Evolutionary conservation across 2,797 vertebrate species (phyloP), one percentile per base, ranked within the genome.

Genomic region (Graptemys geographica): DNA sequence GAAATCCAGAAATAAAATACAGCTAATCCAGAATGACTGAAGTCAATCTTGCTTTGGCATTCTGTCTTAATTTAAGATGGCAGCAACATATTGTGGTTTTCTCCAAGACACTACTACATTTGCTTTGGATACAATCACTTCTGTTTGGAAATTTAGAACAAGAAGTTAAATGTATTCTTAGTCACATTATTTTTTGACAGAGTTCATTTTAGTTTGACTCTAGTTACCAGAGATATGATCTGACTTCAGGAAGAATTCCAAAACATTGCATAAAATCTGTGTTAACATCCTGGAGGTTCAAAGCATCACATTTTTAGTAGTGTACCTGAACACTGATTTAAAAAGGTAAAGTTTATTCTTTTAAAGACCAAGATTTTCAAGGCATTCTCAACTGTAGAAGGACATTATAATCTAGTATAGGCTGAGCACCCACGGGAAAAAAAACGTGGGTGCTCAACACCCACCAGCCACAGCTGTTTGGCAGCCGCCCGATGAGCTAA

Each of bases 81-180:
- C 80, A 96, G 96, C 74, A 47, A 78, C 15, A 89, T 49, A 72
- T 0, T 94, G 94, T 0, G 55, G 92, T 47, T 78, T 95, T 96
- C 96, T 94, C 87, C 86, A n/a, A 92, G 93, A 84, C 90, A 0
- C 0, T 92, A 94, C 83, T 85, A 90, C 89, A 95, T 97, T 96
- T 97, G 95, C 84, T 93, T 92, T 96, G 89, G 87, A 94, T 92
- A 92, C 79, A 93, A 96, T 88, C 28, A 1, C 90, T 16, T 86
- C 84, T 31, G 59, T 94, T 96, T 96, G 90, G 56, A 89, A 96
- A 84, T 83, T 92, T 88, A 92, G 87, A 95, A 90, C 16, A 89
- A 97, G 92, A 86, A 96, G 84, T 96, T 92, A 83, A 89, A 95
- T 94, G 44, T 31, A 47, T 47, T 78, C 8, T 47, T 88, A 79